A percentile compares a stretch with the other conserved stretches of the same genome.
Conservation (phyloP, 2,888 invertebrate species). For the Aporophyla nigra region DNA sequence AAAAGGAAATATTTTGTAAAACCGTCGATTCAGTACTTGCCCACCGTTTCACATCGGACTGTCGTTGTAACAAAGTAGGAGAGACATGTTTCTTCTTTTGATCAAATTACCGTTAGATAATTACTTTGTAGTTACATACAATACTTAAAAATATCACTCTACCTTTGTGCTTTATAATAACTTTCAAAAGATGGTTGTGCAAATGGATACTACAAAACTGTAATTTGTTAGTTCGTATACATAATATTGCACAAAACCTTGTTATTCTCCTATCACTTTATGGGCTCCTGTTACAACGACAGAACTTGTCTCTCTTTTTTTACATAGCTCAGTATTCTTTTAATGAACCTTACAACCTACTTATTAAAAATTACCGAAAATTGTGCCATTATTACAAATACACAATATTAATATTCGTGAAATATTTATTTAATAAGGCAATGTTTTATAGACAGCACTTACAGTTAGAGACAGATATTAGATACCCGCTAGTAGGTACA, state of each 20-base stretch:
- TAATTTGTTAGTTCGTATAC: constrained; percentile 39
- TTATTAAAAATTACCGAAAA: constrained; percentile 72
- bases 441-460: constrained; percentile 85
- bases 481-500: constrained; percentile 67
- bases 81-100: background rate
- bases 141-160: background rate
- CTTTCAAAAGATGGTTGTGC: constrained; percentile 2
- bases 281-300: constrained; percentile 18
- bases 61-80: constrained; percentile 15
- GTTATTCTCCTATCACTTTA: background rate
- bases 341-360: constrained; percentile 51
- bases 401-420: constrained; percentile 76
- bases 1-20: constrained; percentile 10
- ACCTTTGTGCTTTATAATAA: constrained; percentile 18
- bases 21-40: constrained; percentile 23
- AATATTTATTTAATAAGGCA: constrained; percentile 84
- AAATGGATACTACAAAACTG: constrained; percentile 2
- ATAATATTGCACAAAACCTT: background rate
- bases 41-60: background rate
- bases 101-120: background rate
- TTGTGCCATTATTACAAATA: constrained; percentile 80
- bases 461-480: constrained; percentile 69
- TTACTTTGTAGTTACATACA: constrained; percentile 17
- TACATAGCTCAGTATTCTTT: constrained; percentile 49
- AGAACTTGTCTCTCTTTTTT: background rate